Conservation (phyloP, 92 coral and sea anemone species). For the Phenganax stokvisi region DNA sequence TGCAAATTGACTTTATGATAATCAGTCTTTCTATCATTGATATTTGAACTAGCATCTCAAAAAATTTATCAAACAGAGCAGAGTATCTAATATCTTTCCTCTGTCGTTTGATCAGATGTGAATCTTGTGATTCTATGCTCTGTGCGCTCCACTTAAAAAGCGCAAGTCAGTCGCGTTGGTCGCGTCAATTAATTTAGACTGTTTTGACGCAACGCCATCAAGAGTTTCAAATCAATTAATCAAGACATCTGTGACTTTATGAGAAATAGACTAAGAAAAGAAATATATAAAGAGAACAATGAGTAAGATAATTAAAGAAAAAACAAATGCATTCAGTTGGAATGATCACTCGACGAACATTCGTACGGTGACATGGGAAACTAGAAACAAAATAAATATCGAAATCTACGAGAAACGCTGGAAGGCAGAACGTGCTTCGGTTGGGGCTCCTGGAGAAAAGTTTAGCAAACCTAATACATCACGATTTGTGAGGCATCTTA, state of each 20-base stretch:
- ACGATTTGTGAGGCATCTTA: constrained; percentile 8
- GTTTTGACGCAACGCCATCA: too few species aligned
- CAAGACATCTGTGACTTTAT: neutral
- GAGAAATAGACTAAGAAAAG: neutral
- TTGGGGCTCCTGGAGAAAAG: neutral
- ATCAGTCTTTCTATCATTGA: too few species aligned
- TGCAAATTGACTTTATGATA: too few species aligned
- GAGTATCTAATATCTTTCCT: too few species aligned
- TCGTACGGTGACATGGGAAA: constrained; percentile 13
- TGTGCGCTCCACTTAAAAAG: too few species aligned
- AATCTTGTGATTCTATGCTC: too few species aligned
- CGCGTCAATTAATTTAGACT: too few species aligned
- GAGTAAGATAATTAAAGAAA: neutral
- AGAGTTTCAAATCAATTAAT: too few species aligned
- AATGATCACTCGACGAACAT: constrained; percentile 17
- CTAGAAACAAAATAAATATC: constrained; percentile 6
- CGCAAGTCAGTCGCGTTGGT: too few species aligned
- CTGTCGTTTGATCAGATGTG: too few species aligned
- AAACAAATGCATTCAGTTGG: constrained; percentile 3
- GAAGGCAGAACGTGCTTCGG: neutral
- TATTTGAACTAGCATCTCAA: too few species aligned
- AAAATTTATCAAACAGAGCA: too few species aligned
- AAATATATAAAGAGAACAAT: constrained; percentile 6
- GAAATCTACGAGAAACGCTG: constrained; percentile 1
- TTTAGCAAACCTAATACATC: neutral